Evolutionary conservation across 2,888 invertebrate genomes (phyloP).

Genomic region (Patella caerulea): DNA sequence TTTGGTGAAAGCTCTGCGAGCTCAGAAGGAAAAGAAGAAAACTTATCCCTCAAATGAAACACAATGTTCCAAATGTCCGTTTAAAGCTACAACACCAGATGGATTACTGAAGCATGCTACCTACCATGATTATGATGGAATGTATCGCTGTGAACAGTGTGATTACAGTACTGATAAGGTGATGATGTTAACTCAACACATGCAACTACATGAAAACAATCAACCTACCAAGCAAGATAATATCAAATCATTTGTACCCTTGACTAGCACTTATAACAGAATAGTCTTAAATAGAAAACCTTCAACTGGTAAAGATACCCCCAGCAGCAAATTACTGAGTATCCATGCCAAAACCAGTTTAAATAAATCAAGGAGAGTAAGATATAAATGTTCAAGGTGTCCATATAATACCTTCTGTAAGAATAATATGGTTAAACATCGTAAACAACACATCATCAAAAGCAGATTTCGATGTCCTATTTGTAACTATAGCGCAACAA

Average conservation of each 20-base stretch:
- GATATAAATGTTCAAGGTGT: slow-evolving; percentile 55
- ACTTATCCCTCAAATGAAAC: background rate
- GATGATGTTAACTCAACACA: slow-evolving; percentile 24
- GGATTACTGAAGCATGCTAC: slow-evolving; percentile 42
- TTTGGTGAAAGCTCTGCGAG: background rate
- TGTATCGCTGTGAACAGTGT: slow-evolving; percentile 58
- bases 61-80: slow-evolving; percentile 49
- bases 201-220: slow-evolving; percentile 52
- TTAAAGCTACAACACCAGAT: slow-evolving; percentile 36
- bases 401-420: slow-evolving; percentile 55
- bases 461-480: slow-evolving; percentile 53
- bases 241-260: background rate
- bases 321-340: slow-evolving; percentile 14
- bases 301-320: slow-evolving; percentile 6
- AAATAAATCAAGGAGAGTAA: slow-evolving; percentile 34
- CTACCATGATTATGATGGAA: slow-evolving; percentile 48
- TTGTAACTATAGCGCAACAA: slow-evolving; percentile 57
- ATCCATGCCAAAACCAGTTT: slow-evolving; percentile 22
- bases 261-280: background rate
- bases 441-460: slow-evolving; percentile 52
- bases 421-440: slow-evolving; percentile 57
- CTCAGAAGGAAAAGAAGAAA: slow-evolving; percentile 4
- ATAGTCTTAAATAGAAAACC: background rate
- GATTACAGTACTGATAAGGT: slow-evolving; percentile 60
- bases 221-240: slow-evolving; percentile 42